Conservation (phyloP, 64 coral and sea anemone species). For the Porites lutea region DNA sequence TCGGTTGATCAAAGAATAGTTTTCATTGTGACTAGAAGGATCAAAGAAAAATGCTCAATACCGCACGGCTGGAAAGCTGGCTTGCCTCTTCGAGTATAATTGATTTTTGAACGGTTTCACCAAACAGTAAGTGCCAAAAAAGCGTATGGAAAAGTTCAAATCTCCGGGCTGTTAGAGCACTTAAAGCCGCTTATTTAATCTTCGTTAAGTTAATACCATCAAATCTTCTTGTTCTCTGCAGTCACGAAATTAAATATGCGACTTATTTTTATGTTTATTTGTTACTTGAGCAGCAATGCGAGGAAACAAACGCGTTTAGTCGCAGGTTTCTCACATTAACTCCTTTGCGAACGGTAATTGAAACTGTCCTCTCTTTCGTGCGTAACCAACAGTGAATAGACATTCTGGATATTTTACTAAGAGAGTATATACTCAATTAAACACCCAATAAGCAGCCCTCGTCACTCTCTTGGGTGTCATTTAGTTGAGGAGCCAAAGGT, state of each 20-base stretch:
- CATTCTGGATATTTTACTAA: no score
- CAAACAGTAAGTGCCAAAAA: neutral
- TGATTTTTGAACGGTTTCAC: neutral
- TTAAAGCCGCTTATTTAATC: constrained; percentile 20
- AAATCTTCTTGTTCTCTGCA: constrained; percentile 4
- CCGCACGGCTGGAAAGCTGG: neutral
- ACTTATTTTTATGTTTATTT: neutral
- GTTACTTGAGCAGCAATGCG: neutral
- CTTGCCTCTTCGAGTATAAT: neutral
- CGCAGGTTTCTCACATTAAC: neutral
- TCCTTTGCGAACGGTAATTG: neutral
- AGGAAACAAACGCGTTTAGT: neutral
- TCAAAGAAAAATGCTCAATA: constrained; percentile 19
- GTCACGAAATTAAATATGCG: constrained; percentile 36
- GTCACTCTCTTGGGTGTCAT: no score
- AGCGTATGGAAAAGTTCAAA: neutral
- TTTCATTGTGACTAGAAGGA: constrained; percentile 24
- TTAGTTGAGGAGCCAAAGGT: no score
- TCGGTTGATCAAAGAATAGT: constrained; percentile 32
- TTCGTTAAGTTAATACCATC: neutral
- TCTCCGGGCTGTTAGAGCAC: neutral
- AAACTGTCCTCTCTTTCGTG: neutral
- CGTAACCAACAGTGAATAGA: no score
- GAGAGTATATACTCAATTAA: no score
- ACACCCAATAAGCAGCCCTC: no score